These are phyloP conservation scores for Aleadryas rufinucha DNA, from an alignment of 2,113 vertebrate genomes.

Conservation along the genomic window DNA sequence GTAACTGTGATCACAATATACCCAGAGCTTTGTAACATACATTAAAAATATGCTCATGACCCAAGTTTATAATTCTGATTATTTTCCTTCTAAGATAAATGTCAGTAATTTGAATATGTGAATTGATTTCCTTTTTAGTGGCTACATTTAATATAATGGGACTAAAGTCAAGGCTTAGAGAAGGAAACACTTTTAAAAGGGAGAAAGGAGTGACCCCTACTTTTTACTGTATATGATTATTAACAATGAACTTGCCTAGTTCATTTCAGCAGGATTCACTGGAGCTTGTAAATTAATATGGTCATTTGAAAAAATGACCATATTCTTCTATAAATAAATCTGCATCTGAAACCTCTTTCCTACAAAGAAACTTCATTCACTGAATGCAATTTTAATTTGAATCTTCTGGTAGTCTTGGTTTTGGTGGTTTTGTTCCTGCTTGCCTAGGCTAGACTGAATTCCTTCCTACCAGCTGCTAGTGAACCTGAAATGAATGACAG, in stretches of 20 bases:
- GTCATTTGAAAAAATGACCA: neutral
- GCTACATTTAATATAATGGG: neutral
- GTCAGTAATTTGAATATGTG: neutral
- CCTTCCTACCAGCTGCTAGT: neutral
- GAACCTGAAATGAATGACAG: neutral
- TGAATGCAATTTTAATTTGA: neutral
- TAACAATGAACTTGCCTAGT: neutral
- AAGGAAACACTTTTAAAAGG: neutral
- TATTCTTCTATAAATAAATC: constrained; percentile 4
- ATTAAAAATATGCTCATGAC: neutral
- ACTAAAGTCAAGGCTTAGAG: neutral
- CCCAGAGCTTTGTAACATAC: neutral
- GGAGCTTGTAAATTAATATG: neutral
- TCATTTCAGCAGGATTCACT: neutral
- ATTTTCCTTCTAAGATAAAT: neutral
- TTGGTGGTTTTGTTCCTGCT: neutral
- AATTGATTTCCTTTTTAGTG: neutral
- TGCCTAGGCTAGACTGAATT: neutral
- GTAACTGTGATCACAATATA: constrained; percentile 53
- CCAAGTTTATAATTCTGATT: neutral
- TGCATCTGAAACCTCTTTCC: neutral
- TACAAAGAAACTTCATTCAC: neutral
- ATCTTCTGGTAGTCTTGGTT: neutral
- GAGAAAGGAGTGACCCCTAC: neutral
- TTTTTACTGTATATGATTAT: neutral